Conservation (phyloP, 2,888 invertebrate species). For the Endomychus coccineus region DNA sequence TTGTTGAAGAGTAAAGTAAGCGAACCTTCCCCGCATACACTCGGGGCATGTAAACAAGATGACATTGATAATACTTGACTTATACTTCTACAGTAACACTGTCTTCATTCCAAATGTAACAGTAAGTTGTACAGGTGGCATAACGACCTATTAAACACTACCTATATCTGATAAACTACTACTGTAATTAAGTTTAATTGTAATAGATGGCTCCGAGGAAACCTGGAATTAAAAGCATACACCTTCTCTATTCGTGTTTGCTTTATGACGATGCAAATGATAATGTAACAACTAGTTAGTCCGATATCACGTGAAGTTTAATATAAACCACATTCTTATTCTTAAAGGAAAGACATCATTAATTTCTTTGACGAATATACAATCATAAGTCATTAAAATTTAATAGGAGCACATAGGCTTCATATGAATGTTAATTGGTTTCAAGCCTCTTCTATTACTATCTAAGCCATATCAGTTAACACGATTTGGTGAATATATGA, state of each 20-base stretch:
- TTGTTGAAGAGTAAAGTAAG: too few species aligned
- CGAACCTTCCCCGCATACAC: too few species aligned
- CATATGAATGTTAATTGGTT: too few species aligned
- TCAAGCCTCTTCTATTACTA: too few species aligned
- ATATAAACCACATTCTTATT: neutral
- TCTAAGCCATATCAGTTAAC: too few species aligned
- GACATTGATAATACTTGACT: conserved; percentile 1
- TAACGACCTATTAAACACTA: conserved; percentile 25
- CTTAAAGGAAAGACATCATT: neutral
- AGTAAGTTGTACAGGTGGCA: conserved; percentile 27
- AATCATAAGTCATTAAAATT: neutral
- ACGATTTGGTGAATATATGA: too few species aligned
- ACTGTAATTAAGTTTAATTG: conserved; percentile 28
- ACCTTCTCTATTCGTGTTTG: conserved; percentile 1
- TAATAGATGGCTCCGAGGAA: conserved; percentile 22
- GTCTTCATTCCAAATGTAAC: conserved; percentile 21
- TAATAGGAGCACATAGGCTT: neutral
- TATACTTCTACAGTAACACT: neutral
- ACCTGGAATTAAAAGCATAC: conserved; percentile 3
- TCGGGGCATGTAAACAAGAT: conserved; percentile 1
- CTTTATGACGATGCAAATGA: conserved; percentile 1
- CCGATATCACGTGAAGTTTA: neutral
- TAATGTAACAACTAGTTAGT: conserved; percentile 1
- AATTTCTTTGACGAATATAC: neutral
- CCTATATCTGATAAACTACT: conserved; percentile 25